Base-by-base conservation (phyloP, 2,113 vertebrate genomes). In the Oreocharis arfaki region DNA sequence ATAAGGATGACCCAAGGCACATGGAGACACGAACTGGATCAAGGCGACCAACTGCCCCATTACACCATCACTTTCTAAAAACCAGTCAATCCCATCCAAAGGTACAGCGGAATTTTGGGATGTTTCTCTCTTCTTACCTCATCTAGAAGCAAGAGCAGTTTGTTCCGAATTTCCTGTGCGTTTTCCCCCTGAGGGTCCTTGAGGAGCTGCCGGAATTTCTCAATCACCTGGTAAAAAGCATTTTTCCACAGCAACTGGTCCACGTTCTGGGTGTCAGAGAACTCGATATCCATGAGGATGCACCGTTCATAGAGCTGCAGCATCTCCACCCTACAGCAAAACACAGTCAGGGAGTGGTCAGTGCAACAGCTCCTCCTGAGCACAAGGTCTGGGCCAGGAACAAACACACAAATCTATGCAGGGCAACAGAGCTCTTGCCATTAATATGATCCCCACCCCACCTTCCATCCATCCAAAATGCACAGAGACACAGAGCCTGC, bases 231-330 rank as follows among this genome's bases (percentile, higher is more conserved):
- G 95, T 99, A 99, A 96, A 99, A 99, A 2, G 98, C 99, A 1
- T 99, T 99, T 95, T 99, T 99, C 99, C 99, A 99, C 77, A 99
- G 97, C 79, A 99, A 98, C 97, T 99, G 99, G 97, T 99, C 99
- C 97, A 99, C 98, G 4, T 99, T 99, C 97, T 99, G 99, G 52
- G 98, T 98, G 93, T 99, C 99, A 0, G 99, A 99, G 94, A 99
- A 99, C 91, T 99, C 99, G 0, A 99, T 99, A 97, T 99, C 99
- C 75, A 98, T 98, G 60, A 99, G 98, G 96, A 99, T 98, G 95
- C 99, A 99, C 47, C 98, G 98, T 83, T 99, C 99, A 17, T 99
- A 99, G 6, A 99, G 93, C 33, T 98, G 97, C 86, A 99, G 97
- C 85, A 99, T 98, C 94, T 99, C 99, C 44, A 97, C 98, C 97